Conservation (phyloP, 2,888 invertebrate species). For the Eupsilia transversa region DNA sequence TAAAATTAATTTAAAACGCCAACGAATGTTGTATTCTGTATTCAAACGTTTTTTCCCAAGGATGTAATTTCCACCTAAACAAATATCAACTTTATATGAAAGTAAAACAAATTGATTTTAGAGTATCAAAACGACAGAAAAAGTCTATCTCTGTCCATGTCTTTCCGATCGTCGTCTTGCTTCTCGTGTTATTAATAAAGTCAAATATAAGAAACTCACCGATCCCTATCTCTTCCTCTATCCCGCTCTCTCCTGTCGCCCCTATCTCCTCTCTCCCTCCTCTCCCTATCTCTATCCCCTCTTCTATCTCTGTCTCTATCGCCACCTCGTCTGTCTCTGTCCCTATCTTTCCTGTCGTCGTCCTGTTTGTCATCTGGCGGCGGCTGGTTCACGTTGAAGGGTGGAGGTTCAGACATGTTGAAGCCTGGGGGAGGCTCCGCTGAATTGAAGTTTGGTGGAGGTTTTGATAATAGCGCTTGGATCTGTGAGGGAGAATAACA, state of each 20-base stretch:
- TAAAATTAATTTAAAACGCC: background rate
- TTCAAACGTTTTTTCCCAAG: background rate
- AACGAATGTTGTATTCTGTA: background rate
- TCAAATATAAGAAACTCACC: slow-evolving; percentile 34
- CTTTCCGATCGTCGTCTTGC: no score
- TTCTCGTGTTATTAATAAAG: background rate
- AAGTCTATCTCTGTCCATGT: no score
- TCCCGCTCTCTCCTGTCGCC: slow-evolving; percentile 44
- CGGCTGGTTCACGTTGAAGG: slow-evolving; percentile 76
- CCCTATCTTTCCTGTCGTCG: slow-evolving; percentile 76
- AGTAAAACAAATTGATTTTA: background rate
- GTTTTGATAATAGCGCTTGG: slow-evolving; percentile 89
- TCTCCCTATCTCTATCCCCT: slow-evolving; percentile 51
- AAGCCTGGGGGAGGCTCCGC: slow-evolving; percentile 85
- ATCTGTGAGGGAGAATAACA: slow-evolving; percentile 77
- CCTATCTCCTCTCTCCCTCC: slow-evolving; percentile 47
- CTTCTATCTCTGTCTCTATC: slow-evolving; percentile 56
- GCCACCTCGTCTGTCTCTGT: slow-evolving; percentile 72
- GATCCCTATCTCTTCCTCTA: slow-evolving; percentile 51
- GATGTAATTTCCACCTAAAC: background rate
- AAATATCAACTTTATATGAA: background rate
- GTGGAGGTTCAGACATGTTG: slow-evolving; percentile 78
- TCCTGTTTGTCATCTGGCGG: slow-evolving; percentile 78
- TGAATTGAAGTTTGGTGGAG: slow-evolving; percentile 87
- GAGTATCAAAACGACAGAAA: no score